Base-by-base conservation (phyloP, 2,797 vertebrate genomes). In the Ciconia nigra region DNA sequence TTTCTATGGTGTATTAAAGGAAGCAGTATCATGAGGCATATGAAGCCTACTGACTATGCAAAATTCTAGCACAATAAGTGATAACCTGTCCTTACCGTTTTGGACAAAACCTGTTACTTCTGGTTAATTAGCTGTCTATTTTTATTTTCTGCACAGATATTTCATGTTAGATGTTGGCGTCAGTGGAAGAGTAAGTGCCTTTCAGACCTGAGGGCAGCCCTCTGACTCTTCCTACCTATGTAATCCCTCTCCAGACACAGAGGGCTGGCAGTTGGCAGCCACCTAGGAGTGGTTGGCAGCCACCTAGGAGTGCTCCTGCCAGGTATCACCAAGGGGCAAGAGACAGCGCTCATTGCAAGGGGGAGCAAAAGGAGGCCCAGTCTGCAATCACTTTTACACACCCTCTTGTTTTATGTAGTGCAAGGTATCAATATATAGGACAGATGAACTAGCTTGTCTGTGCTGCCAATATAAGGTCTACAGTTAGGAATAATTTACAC, bases 271-370 rank as follows among this genome's bases (percentile, higher is more conserved):
- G 37, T 9, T 51, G 19, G 47, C 55, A 76, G 67, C 44, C 22
- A 39, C 22, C 10, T 20, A 9, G 15, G 47, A 28, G 22, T 39
- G 79, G 37, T 10, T 51, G 19, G 46, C 55, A 76, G 67, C 44
- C 22, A 39, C 22, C 10, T 20, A 9, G 15, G 47, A 28, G 22
- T 39, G 79, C 62, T 86, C 31, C 54, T 39, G 20, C 46, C 37
- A 39, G 49, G 44, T 25, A 10, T 37, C 5, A 8, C 63, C 18
- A 15, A 72, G 15, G 10, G 5, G 2, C 1, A 4, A 39, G 28
- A 63, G 42, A 26, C 8, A 63, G 37, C 0, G 0, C 35, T 76
- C 24, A 1, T 20, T 51, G 63, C 59, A 22, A 47, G 31, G 33
- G 15, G 33, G 66, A n/a, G 52, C 15, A 44, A 69, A 72, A 14